phyloP scores from a whole-genome alignment of 2,113 vertebrate genomes.

The Plotosus lineatus region DNA sequence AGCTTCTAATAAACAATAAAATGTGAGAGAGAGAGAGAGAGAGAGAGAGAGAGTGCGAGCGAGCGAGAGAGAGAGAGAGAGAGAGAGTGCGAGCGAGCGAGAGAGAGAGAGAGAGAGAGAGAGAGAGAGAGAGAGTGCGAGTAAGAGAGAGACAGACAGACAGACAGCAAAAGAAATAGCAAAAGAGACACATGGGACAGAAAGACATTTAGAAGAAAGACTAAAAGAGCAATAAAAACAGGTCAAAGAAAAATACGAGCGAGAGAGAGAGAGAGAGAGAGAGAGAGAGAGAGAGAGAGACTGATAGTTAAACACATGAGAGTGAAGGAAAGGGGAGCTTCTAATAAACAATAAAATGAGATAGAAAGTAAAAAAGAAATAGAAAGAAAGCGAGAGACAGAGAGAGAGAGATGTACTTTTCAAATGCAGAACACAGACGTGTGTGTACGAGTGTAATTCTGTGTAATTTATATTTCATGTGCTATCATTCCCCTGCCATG shows the following conservation, averaged over 20 bases:
- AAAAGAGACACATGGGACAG: background rate
- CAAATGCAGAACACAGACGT: conserved; percentile 4
- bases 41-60: no score
- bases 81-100: no score
- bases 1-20: no score
- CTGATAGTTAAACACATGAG: no score
- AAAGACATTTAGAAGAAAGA: background rate
- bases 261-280: background rate
- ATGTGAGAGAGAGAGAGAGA: no score
- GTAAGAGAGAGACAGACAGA: no score
- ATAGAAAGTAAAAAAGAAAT: background rate
- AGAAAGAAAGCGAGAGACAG: background rate
- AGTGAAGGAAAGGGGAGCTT: no score
- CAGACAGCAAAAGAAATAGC: no score
- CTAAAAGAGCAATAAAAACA: background rate
- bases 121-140: no score
- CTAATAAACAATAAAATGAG: background rate
- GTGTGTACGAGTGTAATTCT: background rate
- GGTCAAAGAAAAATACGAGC: background rate
- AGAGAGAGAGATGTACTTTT: background rate
- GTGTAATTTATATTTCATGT: background rate
- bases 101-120: no score
- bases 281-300: background rate
- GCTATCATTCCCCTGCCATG: conserved; percentile 16
- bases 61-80: no score